A percentile compares a stretch with the other conserved stretches of the same genome.
phyloP scores from a whole-genome alignment of 2,888 invertebrate genomes.

The Hirtodrosophila trivittata region DNA sequence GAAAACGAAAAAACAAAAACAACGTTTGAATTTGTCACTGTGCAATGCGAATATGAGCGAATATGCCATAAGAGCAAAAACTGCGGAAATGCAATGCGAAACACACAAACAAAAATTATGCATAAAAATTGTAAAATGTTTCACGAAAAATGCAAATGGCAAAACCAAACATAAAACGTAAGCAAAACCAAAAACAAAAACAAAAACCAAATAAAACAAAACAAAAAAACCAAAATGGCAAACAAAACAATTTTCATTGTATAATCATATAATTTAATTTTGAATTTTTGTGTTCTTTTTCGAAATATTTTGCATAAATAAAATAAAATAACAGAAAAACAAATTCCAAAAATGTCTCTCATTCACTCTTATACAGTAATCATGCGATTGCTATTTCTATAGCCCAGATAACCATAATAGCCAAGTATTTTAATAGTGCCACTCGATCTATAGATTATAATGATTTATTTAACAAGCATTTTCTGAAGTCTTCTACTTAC shows the following conservation, averaged over 20 bases:
- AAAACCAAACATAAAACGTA: slow-evolving; percentile 2
- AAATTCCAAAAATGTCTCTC: slow-evolving; percentile 26
- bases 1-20: too few relatives aligned
- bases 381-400: too few relatives aligned
- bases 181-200: slow-evolving; percentile 15
- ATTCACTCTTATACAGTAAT: background rate
- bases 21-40: slow-evolving; percentile 22
- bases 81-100: slow-evolving; percentile 5
- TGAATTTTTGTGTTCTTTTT: slow-evolving; percentile 80
- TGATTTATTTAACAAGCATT: slow-evolving; percentile 49
- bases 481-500: slow-evolving; percentile 9
- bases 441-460: slow-evolving; percentile 32
- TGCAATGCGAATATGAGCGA: slow-evolving; percentile 12
- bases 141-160: slow-evolving; percentile 53
- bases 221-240: slow-evolving; percentile 62
- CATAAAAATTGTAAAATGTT: slow-evolving; percentile 78
- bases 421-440: slow-evolving; percentile 10
- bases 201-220: slow-evolving; percentile 47
- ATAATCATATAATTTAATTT: slow-evolving; percentile 77
- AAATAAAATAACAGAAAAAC: slow-evolving; percentile 80
- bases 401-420: too few relatives aligned
- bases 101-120: slow-evolving; percentile 30
- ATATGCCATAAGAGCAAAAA: slow-evolving; percentile 3
- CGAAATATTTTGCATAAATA: slow-evolving; percentile 83
- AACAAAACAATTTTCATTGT: slow-evolving; percentile 74